Base-by-base conservation (phyloP, 2,113 vertebrate species). In the Tyto alba region DNA sequence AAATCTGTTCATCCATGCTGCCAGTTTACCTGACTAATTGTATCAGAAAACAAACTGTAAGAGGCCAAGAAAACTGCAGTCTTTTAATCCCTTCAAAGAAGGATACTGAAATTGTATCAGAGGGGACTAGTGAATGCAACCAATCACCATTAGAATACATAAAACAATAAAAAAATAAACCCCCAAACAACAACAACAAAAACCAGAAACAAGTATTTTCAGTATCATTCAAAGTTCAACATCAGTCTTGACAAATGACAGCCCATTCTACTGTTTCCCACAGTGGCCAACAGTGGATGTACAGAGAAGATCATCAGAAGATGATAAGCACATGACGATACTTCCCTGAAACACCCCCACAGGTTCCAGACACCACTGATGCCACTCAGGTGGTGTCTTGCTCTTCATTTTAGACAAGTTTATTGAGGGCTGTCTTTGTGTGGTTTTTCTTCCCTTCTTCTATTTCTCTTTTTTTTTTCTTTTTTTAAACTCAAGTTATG, bases 281-380 rank as follows among this genome's bases (percentile, higher is more conserved):
- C 29, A n/a, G 32, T 9, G 50, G 52, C 38, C 21, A 53, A 22
- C 34, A 53, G 30, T 15, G 21, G 66, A 63, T 25, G 19, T 16
- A 40, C 12, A 69, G 15, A 16, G 36, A 76, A 83, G 50, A 57
- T 34, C 53, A 53, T 15, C n/a, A 38, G n/a, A 62, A 50, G 43
- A 32, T 0, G 6, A 67, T 8, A 52, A 52, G 41, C 32, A 40
- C 12, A 20, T 1, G 2, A 19, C 10, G 4, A 17, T 36, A 19
- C 18, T 36, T 23, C 13, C 59, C 53, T 41, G n/a, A 17, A 79
- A 56, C 22, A 67, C 26, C 17, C 50, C 53, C 27, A 52, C 32
- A 40, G 57, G 64, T 66, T 83, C 64, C 57, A 57, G 64, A 16
- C 38, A 45, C 25, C 14, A 21, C 47, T 19, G 22, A 16, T 43